Base-by-base conservation (phyloP, 2,797 vertebrate genomes). In the Micromesistius poutassou region DNA sequence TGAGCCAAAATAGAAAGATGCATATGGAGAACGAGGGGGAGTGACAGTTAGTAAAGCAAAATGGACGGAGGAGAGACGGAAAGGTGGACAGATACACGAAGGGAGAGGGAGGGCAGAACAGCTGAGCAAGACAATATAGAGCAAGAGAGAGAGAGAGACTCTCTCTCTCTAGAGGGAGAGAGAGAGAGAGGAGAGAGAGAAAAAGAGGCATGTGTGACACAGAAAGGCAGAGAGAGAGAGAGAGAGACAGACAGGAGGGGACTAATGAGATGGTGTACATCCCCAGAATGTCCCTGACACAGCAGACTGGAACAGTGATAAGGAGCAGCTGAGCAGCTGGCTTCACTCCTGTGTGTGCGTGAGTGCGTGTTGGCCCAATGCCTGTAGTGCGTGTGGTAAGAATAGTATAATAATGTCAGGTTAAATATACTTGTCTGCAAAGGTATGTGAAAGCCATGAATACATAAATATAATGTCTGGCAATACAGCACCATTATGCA, bases 251-350 rank as follows among this genome's bases (percentile, higher is more conserved):
- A 42, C 80, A 87, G 79, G 81, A 13, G 74, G n/a, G 28, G 2
- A 80, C 74, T 85, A 86, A 84, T 86, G 81, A 88, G 77, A 80
- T 72, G 76, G 76, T 83, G 73, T 71, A 78, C 76, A 73, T 78
- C 82, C 73, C 73, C 77, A 81, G 82, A 75, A 83, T 87, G 86
- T 75, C 81, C 78, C 76, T 83, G 81, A 82, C 81, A 84, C 78
- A 78, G 82, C 84, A 79, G 75, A 81, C 76, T 76, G 31, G 62
- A 79, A 73, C 78, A 81, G 79, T 81, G 79, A 80, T 82, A 46
- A 78, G 75, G 71, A 85, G 73, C 78, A 81, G 78, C 79, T 83
- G 78, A 85, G 80, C 71, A 76, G 80, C 72, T 71, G 78, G 10
- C 70, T 14, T 71, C 7, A 38, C 35, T 36, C 19, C 6, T 22